Evolutionary conservation across 2,113 vertebrate genomes (phyloP), one percentile per base, ranked within the genome.

Genomic region (Sceloporus undulatus): DNA sequence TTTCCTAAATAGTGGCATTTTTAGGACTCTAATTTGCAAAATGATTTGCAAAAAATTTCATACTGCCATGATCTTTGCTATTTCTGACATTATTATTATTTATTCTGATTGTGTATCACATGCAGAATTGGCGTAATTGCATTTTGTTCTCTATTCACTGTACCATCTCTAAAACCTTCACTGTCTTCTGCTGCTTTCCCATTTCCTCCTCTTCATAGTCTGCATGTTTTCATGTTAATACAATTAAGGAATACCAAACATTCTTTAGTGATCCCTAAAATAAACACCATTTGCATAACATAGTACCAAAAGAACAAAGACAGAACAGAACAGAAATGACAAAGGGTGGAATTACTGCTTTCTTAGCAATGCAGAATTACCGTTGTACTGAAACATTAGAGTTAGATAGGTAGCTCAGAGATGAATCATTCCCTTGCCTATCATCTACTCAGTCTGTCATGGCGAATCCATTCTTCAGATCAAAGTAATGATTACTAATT

Each of bases 311-410:
- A 52, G 19, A 34, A 48, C 2, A 27, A 82, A 8, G 4, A 48
- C 19, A 23, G 5, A 34, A 79, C 34, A n/a, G 65, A 88, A 76
- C 66, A 85, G 68, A 80, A 66, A 71, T 68, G 75, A 13, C 42
- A 85, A 19, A 27, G 75, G 34, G 34, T 38, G 71, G 38, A 56
- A 82, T 86, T 86, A 77, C 48, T 56, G 34, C 84, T 25, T 82
- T 81, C 88, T 79, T 75, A 88, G 14, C 88, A 80, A 90, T 79
- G 0, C 68, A 27, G 82, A 91, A 93, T 88, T 88, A 87, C 85
- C 82, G 86, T 2, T 71, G 80, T 85, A 42, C 86, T 86, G 34
- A 48, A 88, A 91, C 89, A 88, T 85, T 90, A 88, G 7, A 74
- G 71, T 86, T 70, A 90, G 88, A 93, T 19, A 87, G 59, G 82